These are phyloP conservation scores for Thera obeliscata DNA, from an alignment of 2,888 invertebrate species.

Conservation along the genomic window DNA sequence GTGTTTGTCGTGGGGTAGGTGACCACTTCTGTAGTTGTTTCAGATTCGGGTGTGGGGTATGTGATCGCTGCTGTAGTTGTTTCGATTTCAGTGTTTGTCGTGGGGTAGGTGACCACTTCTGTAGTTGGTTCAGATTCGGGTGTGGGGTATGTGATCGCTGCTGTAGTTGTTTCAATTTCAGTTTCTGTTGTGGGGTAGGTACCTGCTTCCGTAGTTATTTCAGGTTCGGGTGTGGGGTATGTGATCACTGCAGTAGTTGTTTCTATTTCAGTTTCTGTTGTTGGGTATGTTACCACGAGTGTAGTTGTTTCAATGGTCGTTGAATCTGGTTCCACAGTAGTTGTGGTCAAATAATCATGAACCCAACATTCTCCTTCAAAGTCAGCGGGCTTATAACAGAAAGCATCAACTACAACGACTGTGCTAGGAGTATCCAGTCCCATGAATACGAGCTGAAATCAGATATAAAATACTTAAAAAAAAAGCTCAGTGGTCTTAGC, in stretches of 20 bases:
- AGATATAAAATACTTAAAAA: slow-evolving; percentile 1
- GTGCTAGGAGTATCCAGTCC: background rate
- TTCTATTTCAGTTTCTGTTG: background rate
- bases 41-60: background rate
- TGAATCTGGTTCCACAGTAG: slow-evolving; percentile 9
- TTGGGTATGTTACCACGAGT: background rate
- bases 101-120: background rate
- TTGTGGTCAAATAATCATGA: background rate
- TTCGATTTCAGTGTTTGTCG: background rate
- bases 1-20: background rate
- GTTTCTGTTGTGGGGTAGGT: background rate
- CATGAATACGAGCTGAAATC: slow-evolving; percentile 15
- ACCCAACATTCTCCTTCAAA: slow-evolving; percentile 15
- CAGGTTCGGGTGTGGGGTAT: background rate
- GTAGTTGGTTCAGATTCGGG: background rate
- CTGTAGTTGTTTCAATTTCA: background rate
- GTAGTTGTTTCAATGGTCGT: slow-evolving; percentile 1
- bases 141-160: background rate
- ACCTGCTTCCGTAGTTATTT: background rate
- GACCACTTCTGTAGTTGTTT: background rate
- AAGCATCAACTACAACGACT: slow-evolving; percentile 18
- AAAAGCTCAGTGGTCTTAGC: too few relatives aligned
- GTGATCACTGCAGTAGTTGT: background rate
- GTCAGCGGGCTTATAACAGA: slow-evolving; percentile 15
- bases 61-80: background rate